These are phyloP conservation scores for Incurvaria masculella DNA, from an alignment of 2,888 invertebrate genomes.

Conservation along the genomic window DNA sequence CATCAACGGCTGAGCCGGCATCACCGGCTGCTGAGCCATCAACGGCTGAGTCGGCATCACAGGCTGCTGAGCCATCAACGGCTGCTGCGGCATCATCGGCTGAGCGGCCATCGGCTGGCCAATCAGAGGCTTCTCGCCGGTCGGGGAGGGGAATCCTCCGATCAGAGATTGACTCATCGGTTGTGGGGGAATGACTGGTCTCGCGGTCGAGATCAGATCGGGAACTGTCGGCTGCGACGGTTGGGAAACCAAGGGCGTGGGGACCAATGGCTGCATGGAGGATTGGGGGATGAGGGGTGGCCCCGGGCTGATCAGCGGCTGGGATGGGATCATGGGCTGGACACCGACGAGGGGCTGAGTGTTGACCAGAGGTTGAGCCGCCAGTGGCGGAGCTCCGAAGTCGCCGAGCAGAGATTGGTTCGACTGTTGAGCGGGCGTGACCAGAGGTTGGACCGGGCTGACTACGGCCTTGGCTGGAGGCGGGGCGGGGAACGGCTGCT, in stretches of 20 bases:
- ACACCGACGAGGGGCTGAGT: constrained; percentile 4
- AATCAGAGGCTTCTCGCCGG: constrained; percentile 17
- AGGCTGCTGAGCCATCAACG: constrained; percentile 19
- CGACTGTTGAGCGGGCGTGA: constrained; percentile 22
- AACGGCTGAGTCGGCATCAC: constrained; percentile 10
- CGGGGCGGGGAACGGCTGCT: constrained; percentile 33
- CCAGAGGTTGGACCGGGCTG: constrained; percentile 36
- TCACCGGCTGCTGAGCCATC: constrained; percentile 19
- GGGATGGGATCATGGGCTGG: constrained; percentile 7
- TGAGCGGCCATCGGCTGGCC: constrained; percentile 9
- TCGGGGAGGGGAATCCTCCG: constrained; percentile 11
- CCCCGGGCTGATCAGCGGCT: constrained; percentile 3
- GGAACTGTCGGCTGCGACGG: constrained; percentile 22
- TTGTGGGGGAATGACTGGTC: constrained; percentile 21
- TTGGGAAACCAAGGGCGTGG: constrained; percentile 11
- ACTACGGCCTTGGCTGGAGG: constrained; percentile 36
- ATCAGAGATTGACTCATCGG: not conserved
- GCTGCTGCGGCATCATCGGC: constrained; percentile 13
- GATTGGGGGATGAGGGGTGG: constrained; percentile 4
- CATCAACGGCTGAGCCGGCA: constrained; percentile 9
- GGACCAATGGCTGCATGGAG: constrained; percentile 20
- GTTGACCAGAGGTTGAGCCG: constrained; percentile 15
- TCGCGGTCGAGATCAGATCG: constrained; percentile 39
- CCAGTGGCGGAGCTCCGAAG: constrained; percentile 21
- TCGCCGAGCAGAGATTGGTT: constrained; percentile 29